Percentiles rank a stretch among this genome's conserved stretches.
Evolutionary conservation across 2,113 vertebrate species (phyloP).

Genomic region (Irena cyanogastra): DNA sequence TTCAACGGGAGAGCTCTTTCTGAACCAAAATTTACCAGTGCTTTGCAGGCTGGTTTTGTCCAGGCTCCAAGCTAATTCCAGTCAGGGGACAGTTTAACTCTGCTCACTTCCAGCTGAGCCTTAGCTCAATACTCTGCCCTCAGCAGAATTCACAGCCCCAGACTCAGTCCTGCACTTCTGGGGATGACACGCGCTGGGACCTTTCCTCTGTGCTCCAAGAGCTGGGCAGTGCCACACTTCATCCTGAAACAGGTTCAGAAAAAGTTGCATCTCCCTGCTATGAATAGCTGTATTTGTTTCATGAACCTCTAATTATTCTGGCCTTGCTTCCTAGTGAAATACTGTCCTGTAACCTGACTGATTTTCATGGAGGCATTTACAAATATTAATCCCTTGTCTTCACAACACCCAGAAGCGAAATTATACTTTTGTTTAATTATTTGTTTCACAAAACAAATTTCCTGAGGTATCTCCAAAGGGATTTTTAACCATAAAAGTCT

Average conservation of each 20-base stretch:
- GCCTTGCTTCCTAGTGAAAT: background rate
- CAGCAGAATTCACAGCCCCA: background rate
- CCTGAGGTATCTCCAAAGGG: background rate
- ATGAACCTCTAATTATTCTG: background rate
- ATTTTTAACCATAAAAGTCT: background rate
- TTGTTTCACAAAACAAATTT: background rate
- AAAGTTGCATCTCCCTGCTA: background rate
- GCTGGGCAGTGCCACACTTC: background rate
- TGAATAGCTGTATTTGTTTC: background rate
- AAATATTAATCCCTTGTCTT: background rate
- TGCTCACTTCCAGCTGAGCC: background rate
- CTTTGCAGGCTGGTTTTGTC: background rate
- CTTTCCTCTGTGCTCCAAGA: background rate
- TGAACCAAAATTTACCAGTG: background rate
- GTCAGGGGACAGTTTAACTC: background rate
- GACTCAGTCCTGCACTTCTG: background rate
- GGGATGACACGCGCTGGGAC: accelerated
- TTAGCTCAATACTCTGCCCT: background rate
- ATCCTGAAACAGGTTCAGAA: background rate
- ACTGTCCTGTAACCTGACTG: background rate
- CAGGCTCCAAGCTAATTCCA: background rate
- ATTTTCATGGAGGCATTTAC: background rate
- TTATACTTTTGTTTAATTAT: background rate
- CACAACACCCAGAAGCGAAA: background rate
- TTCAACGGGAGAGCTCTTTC: background rate